Conservation (phyloP, 2,888 invertebrate species). For the Cremastobaeus sp. region DNA sequence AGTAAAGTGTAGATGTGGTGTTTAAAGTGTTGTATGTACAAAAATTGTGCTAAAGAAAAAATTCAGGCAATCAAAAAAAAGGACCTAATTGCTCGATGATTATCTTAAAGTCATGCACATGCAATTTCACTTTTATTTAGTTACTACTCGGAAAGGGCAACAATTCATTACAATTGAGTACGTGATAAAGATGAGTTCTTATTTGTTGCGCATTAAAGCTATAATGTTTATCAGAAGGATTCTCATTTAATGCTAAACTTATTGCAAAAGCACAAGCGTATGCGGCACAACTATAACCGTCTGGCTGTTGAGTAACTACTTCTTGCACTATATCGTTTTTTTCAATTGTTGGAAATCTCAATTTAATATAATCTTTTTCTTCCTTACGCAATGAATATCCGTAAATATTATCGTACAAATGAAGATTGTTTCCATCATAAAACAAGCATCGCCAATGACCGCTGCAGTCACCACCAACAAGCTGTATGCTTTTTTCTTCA, state of each 20-base stretch:
- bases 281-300: conserved; percentile 42
- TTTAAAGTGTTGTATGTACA: too few species aligned
- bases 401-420: conserved; percentile 49
- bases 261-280: conserved; percentile 54
- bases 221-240: not conserved
- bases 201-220: not conserved
- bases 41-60: too few species aligned
- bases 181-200: not conserved
- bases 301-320: conserved; percentile 38
- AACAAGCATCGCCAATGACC: conserved; percentile 55
- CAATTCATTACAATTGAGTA: not conserved
- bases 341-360: conserved; percentile 32
- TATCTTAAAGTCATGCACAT: too few species aligned
- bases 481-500: conserved; percentile 19
- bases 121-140: too few species aligned
- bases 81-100: too few species aligned
- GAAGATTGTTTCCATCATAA: conserved; percentile 39
- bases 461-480: conserved; percentile 44
- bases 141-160: too few species aligned
- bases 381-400: conserved; percentile 5
- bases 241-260: not conserved
- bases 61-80: too few species aligned
- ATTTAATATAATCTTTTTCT: conserved; percentile 39
- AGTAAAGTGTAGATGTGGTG: too few species aligned
- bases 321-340: conserved; percentile 11